Base-by-base conservation (phyloP, 2,797 vertebrate species). In the Leontocebus nigricollis region DNA sequence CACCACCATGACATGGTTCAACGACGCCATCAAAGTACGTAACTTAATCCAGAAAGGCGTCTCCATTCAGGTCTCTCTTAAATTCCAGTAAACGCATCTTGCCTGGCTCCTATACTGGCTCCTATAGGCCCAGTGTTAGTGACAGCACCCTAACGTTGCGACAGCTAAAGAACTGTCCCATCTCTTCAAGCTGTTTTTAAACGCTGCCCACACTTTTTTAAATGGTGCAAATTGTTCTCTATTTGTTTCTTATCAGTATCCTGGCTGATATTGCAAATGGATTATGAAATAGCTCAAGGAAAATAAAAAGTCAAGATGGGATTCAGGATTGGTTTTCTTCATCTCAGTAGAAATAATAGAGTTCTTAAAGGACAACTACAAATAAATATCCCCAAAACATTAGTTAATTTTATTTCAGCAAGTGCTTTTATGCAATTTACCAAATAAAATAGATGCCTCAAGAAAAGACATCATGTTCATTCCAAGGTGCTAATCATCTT, bases 41-140 rank as follows among this genome's bases (percentile, higher is more conserved):
- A 27, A 2, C 46, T 8, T 5, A 41, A 41, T 14, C 12, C 39
- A 41, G 39, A 13, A 72, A 52, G 3, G 4, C 46, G n/a, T 57
- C 30, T 75, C 22, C 4, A 10, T 50, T 57, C 26, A 41, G 30
- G 36, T 24, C 1, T 11, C 7, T 5, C 33, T 39, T 46, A 76
- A 26, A 24, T 50, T 50, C 22, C 0, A 1, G 20, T 11, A 13
- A 41, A 20, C 11, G 1, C 15, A 12, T 8, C 15, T 11, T 2
- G 7, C 85, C 36, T 75, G 4, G 1, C 4, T 36, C 46, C 17
- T 30, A 5, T 14, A 17, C 36, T 75, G 4, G 1, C 4, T 36
- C 46, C 17, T 30, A 5, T 11, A 17, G 15, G 8, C 24, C 2
- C 27, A 4, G 3, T 13, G 6, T 20, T 22, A 48, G n/a, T 46